Base-by-base conservation (phyloP, 2,113 vertebrate species). In the Colinus virginianus region DNA sequence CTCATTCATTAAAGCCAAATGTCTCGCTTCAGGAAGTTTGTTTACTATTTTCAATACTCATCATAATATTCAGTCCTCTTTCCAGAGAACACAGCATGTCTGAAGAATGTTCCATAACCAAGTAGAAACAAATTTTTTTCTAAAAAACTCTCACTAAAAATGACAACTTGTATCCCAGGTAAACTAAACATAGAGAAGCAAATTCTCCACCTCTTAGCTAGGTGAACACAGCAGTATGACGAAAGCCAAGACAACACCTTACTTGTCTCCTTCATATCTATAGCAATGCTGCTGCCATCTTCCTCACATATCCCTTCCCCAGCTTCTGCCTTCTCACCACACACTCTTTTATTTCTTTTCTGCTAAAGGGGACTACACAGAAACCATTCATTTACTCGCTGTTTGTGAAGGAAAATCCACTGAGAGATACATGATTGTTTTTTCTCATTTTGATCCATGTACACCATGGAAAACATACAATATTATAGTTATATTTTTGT, bases 1-100 rank as follows among this genome's bases (percentile, higher is more conserved):
- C 95, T 95, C 58, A 92, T 89, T 75, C 25, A 64, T 94, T 90
- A 89, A 90, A 96, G 64, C 68, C 75, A 90, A 94, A 93, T 70
- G 16, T 61, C 46, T 93, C 40, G 45, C 49, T 89, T 95, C 95
- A 93, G 69, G 79, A 87, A 62, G 89, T 90, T 95, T 97, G 84
- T 90, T 96, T 94, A 81, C 83, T 93, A 49, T 93, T 94, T 96
- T 96, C 94, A 95, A 53, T 95, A 69, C 72, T 90, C 86, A 93
- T 92, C 90, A 36, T 90, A 95, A 77, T 78, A 94, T 96, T 94
- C 90, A 55, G 21, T 90, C 90, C 43, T 84, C 36, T 91, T 96
- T 94, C 90, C 95, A 95, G 90, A 92, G 81, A 88, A 94, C 91
- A 93, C 42, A 78, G 45, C 67, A 69, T 53, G 81, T 66, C 92